A percentile compares a stretch with the other conserved stretches of the same genome.
Evolutionary conservation across 2,888 invertebrate species (phyloP).

Genomic region (Conomelus anceps): DNA sequence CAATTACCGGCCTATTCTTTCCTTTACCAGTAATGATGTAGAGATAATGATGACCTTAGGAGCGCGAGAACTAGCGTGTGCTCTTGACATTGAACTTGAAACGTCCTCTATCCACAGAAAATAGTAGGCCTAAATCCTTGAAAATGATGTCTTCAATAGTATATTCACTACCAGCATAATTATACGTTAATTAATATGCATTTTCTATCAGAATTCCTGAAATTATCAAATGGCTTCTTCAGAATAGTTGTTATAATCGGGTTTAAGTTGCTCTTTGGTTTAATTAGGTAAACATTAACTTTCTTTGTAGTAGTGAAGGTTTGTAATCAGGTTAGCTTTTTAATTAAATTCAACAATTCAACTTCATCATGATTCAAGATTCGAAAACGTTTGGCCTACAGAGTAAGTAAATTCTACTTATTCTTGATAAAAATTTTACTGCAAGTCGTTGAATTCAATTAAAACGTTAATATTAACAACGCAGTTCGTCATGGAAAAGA

Average conservation of each 20-base stretch:
- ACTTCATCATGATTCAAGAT: too few relatives aligned
- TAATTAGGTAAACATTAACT: neutral
- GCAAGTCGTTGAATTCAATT: too few relatives aligned
- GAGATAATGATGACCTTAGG: neutral
- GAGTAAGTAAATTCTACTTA: too few relatives aligned
- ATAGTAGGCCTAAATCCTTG: neutral
- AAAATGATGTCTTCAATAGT: neutral
- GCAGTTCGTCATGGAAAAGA: too few relatives aligned
- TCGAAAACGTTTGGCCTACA: too few relatives aligned
- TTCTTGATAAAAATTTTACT: too few relatives aligned
- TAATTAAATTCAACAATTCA: too few relatives aligned
- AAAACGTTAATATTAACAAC: too few relatives aligned
- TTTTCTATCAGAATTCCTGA: neutral
- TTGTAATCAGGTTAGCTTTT: too few relatives aligned
- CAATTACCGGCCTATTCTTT: neutral
- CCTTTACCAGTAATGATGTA: neutral
- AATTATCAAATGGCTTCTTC: neutral
- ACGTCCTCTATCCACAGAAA: neutral
- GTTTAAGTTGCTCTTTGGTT: neutral
- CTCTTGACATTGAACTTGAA: neutral
- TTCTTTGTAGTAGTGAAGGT: too few relatives aligned
- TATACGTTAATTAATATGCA: neutral
- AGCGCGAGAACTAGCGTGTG: neutral
- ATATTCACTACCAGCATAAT: neutral
- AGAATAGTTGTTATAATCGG: neutral